phyloP scores from a whole-genome alignment of 2,888 invertebrate species.

The Agriopis leucophaearia region DNA sequence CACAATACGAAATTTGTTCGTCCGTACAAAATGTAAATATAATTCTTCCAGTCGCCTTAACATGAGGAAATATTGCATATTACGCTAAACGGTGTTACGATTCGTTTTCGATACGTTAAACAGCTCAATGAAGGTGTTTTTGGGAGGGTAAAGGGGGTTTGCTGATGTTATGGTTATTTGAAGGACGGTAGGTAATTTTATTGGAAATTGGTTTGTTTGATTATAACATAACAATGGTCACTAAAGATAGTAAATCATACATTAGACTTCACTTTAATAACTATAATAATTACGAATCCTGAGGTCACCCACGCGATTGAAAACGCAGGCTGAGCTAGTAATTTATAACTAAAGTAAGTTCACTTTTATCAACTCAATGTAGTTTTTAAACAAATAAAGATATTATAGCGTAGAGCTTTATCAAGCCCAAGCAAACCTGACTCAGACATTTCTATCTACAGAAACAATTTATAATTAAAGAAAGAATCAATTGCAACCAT shows the following conservation, averaged over 20 bases:
- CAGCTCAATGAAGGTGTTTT: slow-evolving; percentile 23
- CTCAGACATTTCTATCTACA: neutral
- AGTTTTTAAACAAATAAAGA: no score
- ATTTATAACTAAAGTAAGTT: no score
- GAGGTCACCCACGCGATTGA: no score
- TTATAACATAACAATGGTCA: neutral
- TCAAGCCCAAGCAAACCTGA: neutral
- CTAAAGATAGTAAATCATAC: no score
- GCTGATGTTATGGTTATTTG: slow-evolving; percentile 4
- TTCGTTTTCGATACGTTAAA: slow-evolving; percentile 26
- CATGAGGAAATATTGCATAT: slow-evolving; percentile 32
- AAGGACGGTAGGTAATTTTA: neutral
- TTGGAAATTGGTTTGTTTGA: slow-evolving; percentile 9
- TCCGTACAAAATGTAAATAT: slow-evolving; percentile 47
- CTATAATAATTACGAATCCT: no score
- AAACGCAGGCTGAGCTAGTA: no score
- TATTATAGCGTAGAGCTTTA: neutral
- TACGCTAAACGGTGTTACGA: slow-evolving; percentile 19
- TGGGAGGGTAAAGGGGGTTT: neutral
- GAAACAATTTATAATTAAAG: neutral
- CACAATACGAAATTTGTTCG: slow-evolving; percentile 31
- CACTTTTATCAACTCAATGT: no score
- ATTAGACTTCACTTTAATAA: no score
- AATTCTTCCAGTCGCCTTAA: slow-evolving; percentile 42
- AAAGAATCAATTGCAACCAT: neutral